These are phyloP conservation scores for Syngnathoides biaculeatus DNA, from an alignment of 2,113 vertebrate species.

Conservation along the genomic window DNA sequence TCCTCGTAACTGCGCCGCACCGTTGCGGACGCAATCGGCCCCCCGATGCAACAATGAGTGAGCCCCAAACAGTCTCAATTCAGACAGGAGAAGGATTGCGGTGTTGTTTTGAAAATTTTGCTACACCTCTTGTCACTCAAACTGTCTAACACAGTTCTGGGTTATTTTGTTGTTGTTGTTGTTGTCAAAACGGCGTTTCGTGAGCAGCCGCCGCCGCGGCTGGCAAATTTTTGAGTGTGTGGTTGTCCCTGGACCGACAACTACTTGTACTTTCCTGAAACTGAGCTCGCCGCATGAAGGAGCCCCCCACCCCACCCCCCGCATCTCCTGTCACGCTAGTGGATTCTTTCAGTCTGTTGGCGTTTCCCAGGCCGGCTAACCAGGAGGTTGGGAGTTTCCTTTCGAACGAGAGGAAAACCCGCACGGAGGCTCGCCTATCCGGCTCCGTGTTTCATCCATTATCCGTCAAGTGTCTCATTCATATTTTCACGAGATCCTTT, in stretches of 20 bases:
- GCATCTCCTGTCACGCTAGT: conserved; percentile 26
- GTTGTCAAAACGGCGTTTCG: not conserved
- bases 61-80: not conserved
- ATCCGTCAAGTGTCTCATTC: conserved; percentile 1
- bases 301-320: conserved; percentile 21
- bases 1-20: not conserved
- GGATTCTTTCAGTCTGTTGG: conserved; percentile 18
- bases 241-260: not conserved
- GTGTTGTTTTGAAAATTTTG: not conserved
- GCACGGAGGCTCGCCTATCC: conserved; percentile 32
- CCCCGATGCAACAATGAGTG: not conserved
- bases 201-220: not conserved
- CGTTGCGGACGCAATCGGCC: not conserved
- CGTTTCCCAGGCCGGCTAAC: conserved; percentile 31
- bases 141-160: not conserved
- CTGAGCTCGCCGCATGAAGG: conserved; percentile 16
- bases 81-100: not conserved
- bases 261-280: conserved; percentile 23
- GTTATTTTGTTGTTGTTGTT: no score
- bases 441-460: conserved; percentile 4
- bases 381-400: conserved; percentile 21
- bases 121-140: not conserved
- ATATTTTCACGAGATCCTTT: not conserved
- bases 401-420: conserved; percentile 38
- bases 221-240: conserved; percentile 15